Conservation (phyloP, 1,140 invertebrate genomes). For the Sogatella furcifera region DNA sequence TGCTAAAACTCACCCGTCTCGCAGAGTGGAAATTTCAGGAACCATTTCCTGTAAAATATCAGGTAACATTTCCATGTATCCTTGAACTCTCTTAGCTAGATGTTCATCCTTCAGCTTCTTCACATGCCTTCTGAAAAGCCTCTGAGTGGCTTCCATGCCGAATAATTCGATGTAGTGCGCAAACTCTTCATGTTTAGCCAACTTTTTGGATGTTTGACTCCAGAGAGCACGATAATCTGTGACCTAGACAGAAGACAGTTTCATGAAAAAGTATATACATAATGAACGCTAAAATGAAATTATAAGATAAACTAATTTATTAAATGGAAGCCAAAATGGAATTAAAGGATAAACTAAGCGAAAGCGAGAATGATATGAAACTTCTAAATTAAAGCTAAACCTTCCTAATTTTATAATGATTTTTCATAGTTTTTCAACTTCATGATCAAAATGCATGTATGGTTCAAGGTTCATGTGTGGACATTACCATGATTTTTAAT, state of each 20-base stretch:
- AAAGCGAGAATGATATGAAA: too few species aligned
- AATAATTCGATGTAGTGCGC: constrained; percentile 85
- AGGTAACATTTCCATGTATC: constrained; percentile 70
- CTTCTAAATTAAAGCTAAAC: too few species aligned
- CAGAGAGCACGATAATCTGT: constrained; percentile 77
- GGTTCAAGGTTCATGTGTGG: too few species aligned
- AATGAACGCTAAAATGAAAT: too few species aligned
- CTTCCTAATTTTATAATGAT: too few species aligned
- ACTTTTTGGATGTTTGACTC: constrained; percentile 75
- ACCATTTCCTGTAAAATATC: constrained; percentile 71
- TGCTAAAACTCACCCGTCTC: constrained; percentile 52
- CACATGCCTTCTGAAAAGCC: constrained; percentile 69
- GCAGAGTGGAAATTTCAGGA: constrained; percentile 64
- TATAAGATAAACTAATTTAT: too few species aligned
- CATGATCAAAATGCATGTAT: too few species aligned
- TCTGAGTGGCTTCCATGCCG: constrained; percentile 71
- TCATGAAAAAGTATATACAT: too few species aligned
- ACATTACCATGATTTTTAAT: too few species aligned
- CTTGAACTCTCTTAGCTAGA: constrained; percentile 64
- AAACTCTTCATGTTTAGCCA: constrained; percentile 80
- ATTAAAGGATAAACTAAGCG: too few species aligned
- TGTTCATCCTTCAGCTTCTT: constrained; percentile 80
- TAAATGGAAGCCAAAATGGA: too few species aligned
- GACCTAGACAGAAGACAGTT: constrained; percentile 28
- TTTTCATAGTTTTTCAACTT: too few species aligned